Conservation (phyloP, 1,140 invertebrate genomes). For the Frieseomelitta varia region DNA sequence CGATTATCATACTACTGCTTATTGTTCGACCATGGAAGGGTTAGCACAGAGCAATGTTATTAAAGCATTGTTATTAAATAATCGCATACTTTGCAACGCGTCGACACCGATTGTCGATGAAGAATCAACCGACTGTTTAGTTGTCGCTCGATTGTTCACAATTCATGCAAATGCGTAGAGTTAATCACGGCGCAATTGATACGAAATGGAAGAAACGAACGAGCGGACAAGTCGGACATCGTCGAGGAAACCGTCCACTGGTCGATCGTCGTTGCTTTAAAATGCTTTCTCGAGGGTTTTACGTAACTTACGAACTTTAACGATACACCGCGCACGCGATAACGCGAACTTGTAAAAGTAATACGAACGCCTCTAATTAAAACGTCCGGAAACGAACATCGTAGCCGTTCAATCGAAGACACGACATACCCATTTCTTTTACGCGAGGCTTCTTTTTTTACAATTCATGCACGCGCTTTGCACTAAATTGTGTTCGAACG, state of each 20-base stretch:
- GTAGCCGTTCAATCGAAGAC: not conserved
- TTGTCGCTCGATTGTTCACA: not conserved
- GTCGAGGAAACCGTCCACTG: conserved; percentile 26
- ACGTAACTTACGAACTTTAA: conserved; percentile 45
- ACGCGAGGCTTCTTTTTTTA: conserved; percentile 10
- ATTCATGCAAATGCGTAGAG: not conserved
- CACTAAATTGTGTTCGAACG: not conserved
- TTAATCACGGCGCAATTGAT: not conserved
- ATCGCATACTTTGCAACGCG: not conserved
- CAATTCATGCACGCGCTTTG: conserved; percentile 11
- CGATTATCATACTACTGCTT: not conserved
- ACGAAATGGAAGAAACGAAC: not conserved
- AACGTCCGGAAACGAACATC: conserved; percentile 48
- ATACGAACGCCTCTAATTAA: conserved; percentile 50
- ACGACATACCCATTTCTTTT: not conserved
- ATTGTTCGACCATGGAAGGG: not conserved
- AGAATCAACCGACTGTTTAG: not conserved
- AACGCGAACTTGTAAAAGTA: conserved; percentile 15
- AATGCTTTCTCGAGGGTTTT: conserved; percentile 51
- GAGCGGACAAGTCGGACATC: no score
- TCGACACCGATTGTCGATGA: not conserved
- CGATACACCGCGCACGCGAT: conserved; percentile 32
- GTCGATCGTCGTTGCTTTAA: not conserved
- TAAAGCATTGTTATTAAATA: conserved; percentile 14
- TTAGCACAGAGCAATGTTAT: not conserved